A percentile compares a stretch with the other conserved stretches of the same genome.
phyloP scores from a whole-genome alignment of 2,113 vertebrate genomes.

The Sander vitreus region DNA sequence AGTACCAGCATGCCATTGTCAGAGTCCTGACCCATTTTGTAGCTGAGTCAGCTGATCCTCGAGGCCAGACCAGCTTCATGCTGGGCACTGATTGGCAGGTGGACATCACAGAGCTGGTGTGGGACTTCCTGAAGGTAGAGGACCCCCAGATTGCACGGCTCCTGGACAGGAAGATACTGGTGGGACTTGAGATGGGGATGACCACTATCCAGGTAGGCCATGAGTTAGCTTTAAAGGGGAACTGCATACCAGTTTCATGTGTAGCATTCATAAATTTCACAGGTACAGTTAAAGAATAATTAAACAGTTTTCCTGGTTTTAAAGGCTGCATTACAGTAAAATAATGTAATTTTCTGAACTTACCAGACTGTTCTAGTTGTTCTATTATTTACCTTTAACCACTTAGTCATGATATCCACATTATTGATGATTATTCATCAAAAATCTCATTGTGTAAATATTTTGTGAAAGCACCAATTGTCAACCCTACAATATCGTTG shows the following conservation, averaged over 20 bases:
- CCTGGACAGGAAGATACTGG: constrained; percentile 87
- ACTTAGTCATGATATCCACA: no score
- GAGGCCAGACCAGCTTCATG: constrained; percentile 89
- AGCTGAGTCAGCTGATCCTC: constrained; percentile 87
- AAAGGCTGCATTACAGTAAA: no score
- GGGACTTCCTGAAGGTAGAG: constrained; percentile 93
- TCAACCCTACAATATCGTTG: no score
- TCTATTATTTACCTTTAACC: no score
- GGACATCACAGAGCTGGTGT: constrained; percentile 93
- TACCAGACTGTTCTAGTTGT: no score
- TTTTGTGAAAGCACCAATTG: no score
- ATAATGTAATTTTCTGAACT: no score
- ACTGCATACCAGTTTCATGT: not conserved
- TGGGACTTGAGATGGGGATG: constrained; percentile 92
- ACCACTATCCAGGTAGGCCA: constrained; percentile 92
- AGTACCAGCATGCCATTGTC: constrained; percentile 94
- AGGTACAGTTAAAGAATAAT: not conserved
- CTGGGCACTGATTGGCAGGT: constrained; percentile 93
- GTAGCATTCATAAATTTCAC: not conserved
- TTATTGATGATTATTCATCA: no score
- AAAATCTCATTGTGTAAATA: no score
- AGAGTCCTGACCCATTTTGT: constrained; percentile 94
- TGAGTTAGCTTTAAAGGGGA: not conserved
- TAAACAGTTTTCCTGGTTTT: no score
- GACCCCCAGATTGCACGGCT: constrained; percentile 89